Evolutionary conservation across 2,888 invertebrate genomes (phyloP), one percentile per base, ranked within the genome.

Genomic region (Idaea biselata): DNA sequence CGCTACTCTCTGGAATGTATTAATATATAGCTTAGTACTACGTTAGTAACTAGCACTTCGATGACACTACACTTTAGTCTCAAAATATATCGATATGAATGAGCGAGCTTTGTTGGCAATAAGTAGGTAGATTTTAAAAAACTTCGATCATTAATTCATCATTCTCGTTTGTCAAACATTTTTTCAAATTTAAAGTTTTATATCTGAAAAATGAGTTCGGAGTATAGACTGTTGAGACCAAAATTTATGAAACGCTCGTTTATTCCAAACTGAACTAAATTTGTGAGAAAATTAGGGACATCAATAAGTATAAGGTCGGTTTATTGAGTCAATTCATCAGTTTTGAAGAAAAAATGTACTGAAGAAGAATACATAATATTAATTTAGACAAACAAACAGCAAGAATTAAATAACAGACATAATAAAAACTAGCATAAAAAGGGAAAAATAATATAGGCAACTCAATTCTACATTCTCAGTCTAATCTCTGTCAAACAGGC

Each of bases 101-200:
- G 8, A 44, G 58, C 44, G 32, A 18, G 54, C 58, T 59, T 44
- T 25, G 25, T 25, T 62, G 66, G 62, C 62, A 17, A 44, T 60
- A 58, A 25, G 25, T 58, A 58, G 53, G 55, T 33, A 14, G 31
- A 58, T 44, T 14, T 8, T 14, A 3, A 7, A 14, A 44, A 14
- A 11, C 44, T 44, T 44, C 11, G 7, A 56, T 55, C 60, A 61
- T 33, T 65, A 32, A 59, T 44, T n/a, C n/a, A 11, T 44, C 44
- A 44, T 44, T 8, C 2, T 44, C 44, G 44, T 44, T 44, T 44
- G 44, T 11, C 44, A 44, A 44, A 44, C 44, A 44, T 44, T 44
- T 44, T 44, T 44, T 11, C 44, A 8, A 44, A 44, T 44, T 44
- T 14, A 44, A 44, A 44, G 44, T 44, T 44, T 44, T 14, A 44